phyloP scores from a whole-genome alignment of 2,888 invertebrate species.

The Petrophora chlorosata region DNA sequence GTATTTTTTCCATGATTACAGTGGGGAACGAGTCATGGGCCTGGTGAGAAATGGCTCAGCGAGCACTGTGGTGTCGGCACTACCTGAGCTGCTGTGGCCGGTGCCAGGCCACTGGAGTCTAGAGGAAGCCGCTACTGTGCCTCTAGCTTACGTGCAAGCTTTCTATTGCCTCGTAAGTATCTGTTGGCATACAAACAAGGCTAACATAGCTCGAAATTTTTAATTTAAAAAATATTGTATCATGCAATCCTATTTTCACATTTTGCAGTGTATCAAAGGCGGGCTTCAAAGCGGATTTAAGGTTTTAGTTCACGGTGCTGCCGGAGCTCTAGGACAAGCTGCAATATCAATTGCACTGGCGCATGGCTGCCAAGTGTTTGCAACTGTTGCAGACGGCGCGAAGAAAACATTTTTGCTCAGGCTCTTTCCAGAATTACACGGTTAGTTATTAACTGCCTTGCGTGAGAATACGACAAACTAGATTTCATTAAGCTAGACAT shows the following conservation, averaged over 20 bases:
- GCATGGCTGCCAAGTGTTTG: constrained; percentile 55
- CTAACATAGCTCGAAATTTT: background rate
- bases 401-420: constrained; percentile 62
- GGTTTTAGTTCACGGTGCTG: constrained; percentile 44
- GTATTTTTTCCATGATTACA: constrained; percentile 27
- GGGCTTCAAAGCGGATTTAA: constrained; percentile 28
- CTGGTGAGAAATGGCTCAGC: constrained; percentile 78
- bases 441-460: constrained; percentile 4
- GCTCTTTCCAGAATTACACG: constrained; percentile 42
- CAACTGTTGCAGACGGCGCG: constrained; percentile 58
- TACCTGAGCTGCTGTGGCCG: constrained; percentile 83
- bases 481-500: background rate
- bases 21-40: constrained; percentile 86
- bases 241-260: background rate
- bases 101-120: constrained; percentile 88
- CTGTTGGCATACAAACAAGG: too few relatives aligned
- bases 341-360: constrained; percentile 57
- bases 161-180: constrained; percentile 61
- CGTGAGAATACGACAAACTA: too few relatives aligned
- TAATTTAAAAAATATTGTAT: background rate
- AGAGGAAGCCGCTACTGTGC: constrained; percentile 90
- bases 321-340: constrained; percentile 68
- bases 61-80: constrained; percentile 79
- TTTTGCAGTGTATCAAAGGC: constrained; percentile 40
- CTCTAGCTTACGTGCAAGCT: constrained; percentile 87